These are phyloP conservation scores for Albula goreensis DNA, from an alignment of 2,113 vertebrate species.

Conservation along the genomic window DNA sequence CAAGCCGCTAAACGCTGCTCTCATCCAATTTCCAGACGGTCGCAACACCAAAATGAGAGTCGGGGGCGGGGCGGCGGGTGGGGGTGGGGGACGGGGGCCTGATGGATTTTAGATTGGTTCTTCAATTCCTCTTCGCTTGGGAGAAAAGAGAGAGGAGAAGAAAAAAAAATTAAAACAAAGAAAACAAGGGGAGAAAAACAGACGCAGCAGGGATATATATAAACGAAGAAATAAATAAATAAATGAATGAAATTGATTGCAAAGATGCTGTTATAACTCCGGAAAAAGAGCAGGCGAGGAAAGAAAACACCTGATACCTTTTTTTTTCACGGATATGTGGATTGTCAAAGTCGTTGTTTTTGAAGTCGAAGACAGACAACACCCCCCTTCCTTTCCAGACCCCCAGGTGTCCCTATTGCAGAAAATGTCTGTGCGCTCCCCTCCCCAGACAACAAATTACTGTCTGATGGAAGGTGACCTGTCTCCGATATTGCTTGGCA, in stretches of 20 bases:
- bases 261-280: background rate
- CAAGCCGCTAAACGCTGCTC: conserved; percentile 75
- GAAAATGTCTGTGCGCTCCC: background rate
- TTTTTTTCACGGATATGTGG: background rate
- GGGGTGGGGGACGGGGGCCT: conserved; percentile 57
- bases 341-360: conserved; percentile 12
- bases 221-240: conserved; percentile 22
- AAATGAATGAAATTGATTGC: background rate
- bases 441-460: conserved; percentile 19
- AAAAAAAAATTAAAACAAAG: conserved; percentile 37
- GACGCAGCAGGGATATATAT: conserved; percentile 48
- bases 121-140: conserved; percentile 72
- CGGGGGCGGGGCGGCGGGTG: conserved; percentile 34
- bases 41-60: conserved; percentile 61
- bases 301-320: conserved; percentile 11
- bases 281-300: background rate
- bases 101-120: conserved; percentile 83
- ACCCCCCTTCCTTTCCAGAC: background rate
- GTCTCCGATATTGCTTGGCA: conserved; percentile 17
- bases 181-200: conserved; percentile 69
- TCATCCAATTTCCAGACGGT: conserved; percentile 77
- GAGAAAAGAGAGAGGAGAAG: conserved; percentile 46
- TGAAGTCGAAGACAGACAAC: background rate
- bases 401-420: background rate
- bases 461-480: conserved; percentile 27